These are phyloP conservation scores for Phymastichus coffea DNA, from an alignment of 1,140 invertebrate species.

Conservation along the genomic window DNA sequence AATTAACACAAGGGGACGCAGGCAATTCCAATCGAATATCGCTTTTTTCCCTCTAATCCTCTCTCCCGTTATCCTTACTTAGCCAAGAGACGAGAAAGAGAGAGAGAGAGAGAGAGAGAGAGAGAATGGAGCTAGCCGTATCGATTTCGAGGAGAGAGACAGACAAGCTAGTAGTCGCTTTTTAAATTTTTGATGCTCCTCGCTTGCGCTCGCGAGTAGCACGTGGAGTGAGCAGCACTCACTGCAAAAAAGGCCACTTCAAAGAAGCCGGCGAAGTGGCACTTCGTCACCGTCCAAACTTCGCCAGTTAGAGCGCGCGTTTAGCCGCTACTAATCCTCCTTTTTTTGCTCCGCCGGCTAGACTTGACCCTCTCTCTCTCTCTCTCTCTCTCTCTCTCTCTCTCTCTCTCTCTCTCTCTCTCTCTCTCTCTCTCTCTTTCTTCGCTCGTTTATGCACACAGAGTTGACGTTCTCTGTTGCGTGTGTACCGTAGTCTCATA, in stretches of 20 bases:
- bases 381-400: conserved; percentile 13
- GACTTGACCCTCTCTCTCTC: conserved; percentile 22
- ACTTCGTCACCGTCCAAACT: conserved; percentile 45
- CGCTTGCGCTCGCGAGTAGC: neutral
- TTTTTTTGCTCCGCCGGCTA: conserved; percentile 13
- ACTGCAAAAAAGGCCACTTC: too few species aligned
- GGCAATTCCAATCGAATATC: too few species aligned
- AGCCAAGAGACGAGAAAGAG: neutral
- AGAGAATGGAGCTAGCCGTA: too few species aligned
- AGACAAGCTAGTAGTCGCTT: neutral
- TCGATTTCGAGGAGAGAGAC: too few species aligned
- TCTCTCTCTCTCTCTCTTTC: neutral
- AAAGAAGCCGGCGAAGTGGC: conserved; percentile 39
- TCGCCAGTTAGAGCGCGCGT: conserved; percentile 40
- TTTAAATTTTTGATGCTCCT: neutral
- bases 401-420: neutral
- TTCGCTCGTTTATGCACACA: neutral
- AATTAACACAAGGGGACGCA: conserved; percentile 36
- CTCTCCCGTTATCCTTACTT: too few species aligned
- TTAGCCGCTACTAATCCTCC: too few species aligned
- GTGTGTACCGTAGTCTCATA: too few species aligned
- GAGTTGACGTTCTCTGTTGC: too few species aligned
- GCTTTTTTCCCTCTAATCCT: too few species aligned
- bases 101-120: neutral
- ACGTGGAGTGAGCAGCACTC: too few species aligned